Conservation (phyloP, 2,113 vertebrate species). For the Lanius collurio region DNA sequence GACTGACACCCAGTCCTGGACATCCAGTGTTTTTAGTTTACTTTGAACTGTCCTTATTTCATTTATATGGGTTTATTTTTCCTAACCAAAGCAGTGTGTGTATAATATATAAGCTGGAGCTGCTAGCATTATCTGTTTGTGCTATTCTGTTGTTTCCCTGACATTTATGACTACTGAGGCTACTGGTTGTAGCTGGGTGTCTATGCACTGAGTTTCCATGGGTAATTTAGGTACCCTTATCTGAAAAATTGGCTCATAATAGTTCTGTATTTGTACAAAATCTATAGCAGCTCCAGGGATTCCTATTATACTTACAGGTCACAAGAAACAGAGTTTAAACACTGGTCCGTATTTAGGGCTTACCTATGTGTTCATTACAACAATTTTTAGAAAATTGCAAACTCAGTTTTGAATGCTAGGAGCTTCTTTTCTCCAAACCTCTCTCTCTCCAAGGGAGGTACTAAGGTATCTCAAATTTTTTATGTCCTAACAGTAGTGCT, state of each 20-base stretch:
- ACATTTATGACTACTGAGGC: neutral
- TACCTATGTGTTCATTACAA: neutral
- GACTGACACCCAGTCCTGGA: neutral
- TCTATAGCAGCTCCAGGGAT: neutral
- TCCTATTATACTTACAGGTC: neutral
- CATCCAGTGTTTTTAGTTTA: neutral
- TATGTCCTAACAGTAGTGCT: no score
- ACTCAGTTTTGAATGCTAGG: neutral
- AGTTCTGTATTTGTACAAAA: neutral
- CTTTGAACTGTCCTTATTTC: neutral
- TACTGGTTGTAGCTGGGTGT: neutral
- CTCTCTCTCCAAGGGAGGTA: neutral
- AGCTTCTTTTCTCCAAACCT: neutral
- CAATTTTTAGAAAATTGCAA: neutral
- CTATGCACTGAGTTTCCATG: neutral
- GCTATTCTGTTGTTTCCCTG: neutral
- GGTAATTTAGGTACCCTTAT: neutral
- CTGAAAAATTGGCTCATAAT: neutral
- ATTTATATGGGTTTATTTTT: neutral
- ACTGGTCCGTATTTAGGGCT: neutral
- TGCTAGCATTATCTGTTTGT: neutral
- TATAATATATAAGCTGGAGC: neutral
- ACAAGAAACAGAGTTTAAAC: neutral
- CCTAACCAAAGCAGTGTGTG: neutral
- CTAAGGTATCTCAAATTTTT: neutral